Conservation (phyloP, 2,797 vertebrate genomes). For the Sitta carolinensis region DNA sequence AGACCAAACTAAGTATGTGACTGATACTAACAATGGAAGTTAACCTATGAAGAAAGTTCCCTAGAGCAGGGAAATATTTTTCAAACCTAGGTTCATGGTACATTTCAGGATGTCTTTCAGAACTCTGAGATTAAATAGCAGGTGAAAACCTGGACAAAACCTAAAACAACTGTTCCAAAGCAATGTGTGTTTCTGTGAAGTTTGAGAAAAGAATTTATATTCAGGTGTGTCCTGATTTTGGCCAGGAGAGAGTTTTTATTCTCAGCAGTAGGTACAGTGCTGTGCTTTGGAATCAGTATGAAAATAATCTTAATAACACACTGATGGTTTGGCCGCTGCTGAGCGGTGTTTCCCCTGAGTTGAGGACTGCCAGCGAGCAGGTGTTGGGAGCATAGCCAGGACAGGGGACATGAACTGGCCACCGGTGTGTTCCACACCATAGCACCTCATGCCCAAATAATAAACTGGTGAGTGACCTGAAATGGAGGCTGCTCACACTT, state of each 20-base stretch:
- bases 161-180: accelerated
- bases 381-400: not conserved
- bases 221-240: not conserved
- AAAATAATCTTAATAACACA: not conserved
- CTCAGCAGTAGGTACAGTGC: not conserved
- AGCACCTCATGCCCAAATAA: not conserved
- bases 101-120: not conserved
- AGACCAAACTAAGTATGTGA: not conserved
- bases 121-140: not conserved
- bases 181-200: not conserved
- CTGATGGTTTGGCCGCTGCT: not conserved
- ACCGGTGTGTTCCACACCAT: accelerated
- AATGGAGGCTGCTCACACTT: not conserved
- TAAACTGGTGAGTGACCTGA: not conserved
- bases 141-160: not conserved
- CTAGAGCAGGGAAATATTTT: not conserved
- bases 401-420: not conserved
- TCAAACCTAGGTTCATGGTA: not conserved
- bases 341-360: not conserved
- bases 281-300: not conserved
- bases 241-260: not conserved
- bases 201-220: not conserved
- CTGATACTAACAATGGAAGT: not conserved
- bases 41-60: not conserved
- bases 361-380: not conserved